Evolutionary conservation across 2,888 invertebrate species (phyloP).

Genomic region (Diabrotica balteata): DNA sequence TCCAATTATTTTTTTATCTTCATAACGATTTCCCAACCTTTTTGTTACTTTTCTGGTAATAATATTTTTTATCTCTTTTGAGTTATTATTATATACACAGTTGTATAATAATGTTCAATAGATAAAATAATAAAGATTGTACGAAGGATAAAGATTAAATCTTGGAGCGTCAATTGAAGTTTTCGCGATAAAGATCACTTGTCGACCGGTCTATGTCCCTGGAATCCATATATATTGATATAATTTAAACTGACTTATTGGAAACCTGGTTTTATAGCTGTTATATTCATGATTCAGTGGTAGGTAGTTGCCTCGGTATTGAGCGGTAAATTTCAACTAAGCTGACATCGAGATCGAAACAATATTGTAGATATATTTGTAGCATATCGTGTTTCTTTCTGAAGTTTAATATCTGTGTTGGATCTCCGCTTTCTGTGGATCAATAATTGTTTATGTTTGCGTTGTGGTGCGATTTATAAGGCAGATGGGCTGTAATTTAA

Average conservation of each 20-base stretch:
- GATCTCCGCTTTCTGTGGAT: slow-evolving; percentile 11
- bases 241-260: slow-evolving; percentile 44
- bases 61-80: no score
- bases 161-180: no score
- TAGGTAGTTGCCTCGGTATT: slow-evolving; percentile 20
- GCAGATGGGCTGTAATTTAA: slow-evolving; percentile 1
- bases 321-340: slow-evolving; percentile 28
- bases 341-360: slow-evolving; percentile 24
- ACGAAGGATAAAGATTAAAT: no score
- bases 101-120: no score
- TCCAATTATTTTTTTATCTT: no score
- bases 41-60: no score
- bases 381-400: slow-evolving; percentile 18
- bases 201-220: background rate
- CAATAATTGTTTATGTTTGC: slow-evolving; percentile 13
- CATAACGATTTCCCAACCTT: no score
- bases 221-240: slow-evolving; percentile 37
- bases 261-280: slow-evolving; percentile 32
- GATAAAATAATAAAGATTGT: no score
- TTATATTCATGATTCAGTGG: slow-evolving; percentile 23
- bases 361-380: slow-evolving; percentile 25
- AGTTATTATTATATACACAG: no score
- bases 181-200: background rate
- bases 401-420: slow-evolving; percentile 23
- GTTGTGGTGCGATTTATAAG: background rate